Percentiles rank a stretch among this genome's conserved stretches.
Conservation (phyloP, 2,797 vertebrate genomes). For the Saxicola maurus region DNA sequence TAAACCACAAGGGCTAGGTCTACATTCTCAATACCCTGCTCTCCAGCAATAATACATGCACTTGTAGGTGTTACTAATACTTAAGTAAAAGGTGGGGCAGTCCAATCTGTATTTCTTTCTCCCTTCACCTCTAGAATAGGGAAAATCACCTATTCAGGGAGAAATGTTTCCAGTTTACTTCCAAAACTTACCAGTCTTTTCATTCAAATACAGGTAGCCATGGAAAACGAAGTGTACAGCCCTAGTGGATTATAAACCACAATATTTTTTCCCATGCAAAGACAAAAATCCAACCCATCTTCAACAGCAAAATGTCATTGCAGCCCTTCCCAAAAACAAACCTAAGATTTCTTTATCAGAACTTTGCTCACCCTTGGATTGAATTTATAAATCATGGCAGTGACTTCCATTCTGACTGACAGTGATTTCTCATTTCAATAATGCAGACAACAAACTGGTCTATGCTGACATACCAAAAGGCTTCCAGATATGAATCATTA, state of each 20-base stretch:
- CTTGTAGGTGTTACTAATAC: neutral
- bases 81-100: neutral
- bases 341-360: neutral
- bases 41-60: neutral
- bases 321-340: neutral
- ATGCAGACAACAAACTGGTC: neutral
- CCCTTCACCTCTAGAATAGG: neutral
- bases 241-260: neutral
- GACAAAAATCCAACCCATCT: neutral
- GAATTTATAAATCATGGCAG: neutral
- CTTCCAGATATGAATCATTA: neutral
- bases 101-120: neutral
- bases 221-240: neutral
- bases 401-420: neutral
- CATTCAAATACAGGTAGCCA: neutral
- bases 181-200: neutral
- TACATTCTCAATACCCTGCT: neutral
- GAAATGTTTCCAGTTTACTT: neutral
- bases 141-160: neutral
- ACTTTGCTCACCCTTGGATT: neutral
- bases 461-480: neutral
- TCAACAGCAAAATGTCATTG: neutral
- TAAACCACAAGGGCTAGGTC: neutral
- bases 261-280: neutral
- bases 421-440: neutral